Evolutionary conservation across 37 sponge, comb jelly and placozoan species (phyloP).

Genomic region (Beroe ovata): DNA sequence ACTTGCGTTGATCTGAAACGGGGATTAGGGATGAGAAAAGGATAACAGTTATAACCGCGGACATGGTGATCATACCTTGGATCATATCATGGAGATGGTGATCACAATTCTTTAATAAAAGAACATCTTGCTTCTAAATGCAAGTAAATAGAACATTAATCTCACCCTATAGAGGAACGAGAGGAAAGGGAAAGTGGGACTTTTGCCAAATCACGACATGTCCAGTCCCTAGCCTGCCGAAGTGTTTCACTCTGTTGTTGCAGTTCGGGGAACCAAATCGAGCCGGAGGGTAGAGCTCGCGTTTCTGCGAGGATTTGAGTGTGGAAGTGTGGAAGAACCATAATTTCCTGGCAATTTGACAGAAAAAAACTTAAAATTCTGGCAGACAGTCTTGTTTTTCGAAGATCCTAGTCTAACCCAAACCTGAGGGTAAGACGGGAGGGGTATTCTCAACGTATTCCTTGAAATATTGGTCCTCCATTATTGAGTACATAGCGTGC

Average conservation of each 20-base stretch:
- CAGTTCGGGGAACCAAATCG: constrained; percentile 47
- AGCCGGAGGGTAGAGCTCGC: constrained; percentile 25
- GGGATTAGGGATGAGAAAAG: too few species aligned
- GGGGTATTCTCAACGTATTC: background rate
- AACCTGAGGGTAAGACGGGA: constrained; percentile 28
- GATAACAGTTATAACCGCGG: too few species aligned
- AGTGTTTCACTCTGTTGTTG: constrained; percentile 51
- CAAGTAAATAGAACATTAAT: too few species aligned
- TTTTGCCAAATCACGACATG: constrained; percentile 48
- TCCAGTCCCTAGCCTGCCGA: constrained; percentile 61
- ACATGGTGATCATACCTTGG: too few species aligned
- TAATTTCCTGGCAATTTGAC: too few species aligned
- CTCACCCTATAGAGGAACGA: constrained; percentile 30
- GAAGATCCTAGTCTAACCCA: too few species aligned
- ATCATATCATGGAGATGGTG: too few species aligned
- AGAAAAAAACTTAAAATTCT: too few species aligned
- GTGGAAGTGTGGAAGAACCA: too few species aligned
- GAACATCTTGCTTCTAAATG: too few species aligned
- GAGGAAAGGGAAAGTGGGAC: constrained; percentile 45
- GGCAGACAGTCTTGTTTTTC: too few species aligned
- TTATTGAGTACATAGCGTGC: constrained; percentile 37
- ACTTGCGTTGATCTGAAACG: constrained; percentile 8
- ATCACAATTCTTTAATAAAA: too few species aligned
- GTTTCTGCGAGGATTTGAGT: constrained; percentile 8
- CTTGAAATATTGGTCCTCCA: constrained; percentile 57